A percentile compares a stretch with the other conserved stretches of the same genome.
These are phyloP conservation scores for Lottia gigantea DNA, from an alignment of 2,888 invertebrate genomes.

Conservation along the genomic window DNA sequence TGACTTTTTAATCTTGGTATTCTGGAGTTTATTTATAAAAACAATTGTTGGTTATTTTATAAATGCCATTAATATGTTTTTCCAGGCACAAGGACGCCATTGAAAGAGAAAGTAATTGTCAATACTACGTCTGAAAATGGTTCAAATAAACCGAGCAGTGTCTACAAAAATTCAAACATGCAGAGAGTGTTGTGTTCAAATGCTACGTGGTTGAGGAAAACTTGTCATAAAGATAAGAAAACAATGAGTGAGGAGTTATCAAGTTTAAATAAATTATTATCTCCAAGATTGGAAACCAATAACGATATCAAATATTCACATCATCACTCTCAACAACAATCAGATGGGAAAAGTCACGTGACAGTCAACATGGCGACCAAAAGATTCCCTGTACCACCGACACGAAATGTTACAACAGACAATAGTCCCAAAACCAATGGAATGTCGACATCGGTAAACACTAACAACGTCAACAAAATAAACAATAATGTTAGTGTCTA, in stretches of 20 bases:
- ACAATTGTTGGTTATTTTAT: too few species aligned
- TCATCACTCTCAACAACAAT: not conserved
- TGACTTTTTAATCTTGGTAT: too few species aligned
- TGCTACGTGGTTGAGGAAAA: not conserved
- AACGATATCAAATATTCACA: not conserved
- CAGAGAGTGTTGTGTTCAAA: not conserved
- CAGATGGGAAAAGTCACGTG: not conserved
- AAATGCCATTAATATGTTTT: too few species aligned
- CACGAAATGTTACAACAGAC: conserved; percentile 2
- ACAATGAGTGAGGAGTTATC: conserved; percentile 4
- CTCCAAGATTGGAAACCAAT: not conserved
- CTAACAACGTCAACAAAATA: not conserved
- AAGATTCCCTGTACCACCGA: not conserved
- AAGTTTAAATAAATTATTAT: not conserved
- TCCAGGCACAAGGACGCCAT: too few species aligned
- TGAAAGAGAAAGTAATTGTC: too few species aligned
- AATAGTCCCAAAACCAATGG: not conserved
- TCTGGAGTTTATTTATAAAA: too few species aligned
- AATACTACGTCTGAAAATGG: too few species aligned
- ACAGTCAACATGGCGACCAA: not conserved
- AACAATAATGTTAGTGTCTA: conserved; percentile 1
- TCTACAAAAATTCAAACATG: not conserved
- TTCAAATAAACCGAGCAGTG: not conserved
- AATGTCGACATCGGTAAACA: not conserved
- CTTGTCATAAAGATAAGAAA: not conserved